Evolutionary conservation across 2,888 invertebrate genomes (phyloP), one percentile per base, ranked within the genome.

Genomic region (Lissonota sp.): DNA sequence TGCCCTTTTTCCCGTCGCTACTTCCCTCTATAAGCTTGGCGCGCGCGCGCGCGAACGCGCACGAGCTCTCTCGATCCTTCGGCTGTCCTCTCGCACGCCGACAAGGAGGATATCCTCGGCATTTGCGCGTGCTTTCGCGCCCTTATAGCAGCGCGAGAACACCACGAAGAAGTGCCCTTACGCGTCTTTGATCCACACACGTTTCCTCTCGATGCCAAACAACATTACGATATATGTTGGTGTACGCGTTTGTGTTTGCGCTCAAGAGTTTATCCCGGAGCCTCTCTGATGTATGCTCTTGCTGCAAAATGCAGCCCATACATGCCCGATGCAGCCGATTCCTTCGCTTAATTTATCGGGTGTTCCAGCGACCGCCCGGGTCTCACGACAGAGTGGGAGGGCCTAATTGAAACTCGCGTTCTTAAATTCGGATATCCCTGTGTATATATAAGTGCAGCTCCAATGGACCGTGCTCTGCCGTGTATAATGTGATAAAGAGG

Each of bases 381-480:
- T 40, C 26, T 51, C 81, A 80, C 83, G 66, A 44, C 80, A 73
- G 84, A 84, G 83, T 86, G 83, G 75, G 66, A 49, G 70, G 79
- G 80, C 85, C 88, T 89, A 90, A 90, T 90, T 89, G 88, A 90
- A 90, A 88, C 84, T 86, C 87, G 84, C 88, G 82, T 88, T 85
- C 84, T 88, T 58, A 58, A 79, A 74, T 64, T 53, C 12, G 3
- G 6, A 12, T 6, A 6, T 53, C 53, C 6, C 12, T 6, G 14
- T 16, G 3, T 6, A 53, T 51, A 51, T 6, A 2, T 5, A 49
- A 26, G 26, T 26, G 26, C 26, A 26, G 26, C 26, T 26, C 26
- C 26, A 26, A 26, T 2, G 26, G 1, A 26, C 26, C 26, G 1
- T 26, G 3, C 26, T n/a, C 26, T 26, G 26, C 26, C 26, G 26